Base-by-base conservation (phyloP, 2,797 vertebrate genomes). In the Rousettus madagascariensis region DNA sequence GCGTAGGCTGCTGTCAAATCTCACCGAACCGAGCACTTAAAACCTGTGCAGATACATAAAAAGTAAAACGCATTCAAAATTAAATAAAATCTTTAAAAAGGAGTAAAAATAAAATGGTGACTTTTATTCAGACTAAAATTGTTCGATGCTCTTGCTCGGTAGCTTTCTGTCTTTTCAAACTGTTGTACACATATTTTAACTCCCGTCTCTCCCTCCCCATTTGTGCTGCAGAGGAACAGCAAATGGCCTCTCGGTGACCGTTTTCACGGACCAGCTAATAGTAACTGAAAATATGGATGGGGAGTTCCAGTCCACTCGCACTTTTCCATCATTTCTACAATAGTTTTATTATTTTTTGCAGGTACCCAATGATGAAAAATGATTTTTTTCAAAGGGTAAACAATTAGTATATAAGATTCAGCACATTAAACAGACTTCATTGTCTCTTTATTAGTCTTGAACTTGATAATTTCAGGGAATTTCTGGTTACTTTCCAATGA, bases 401-500 rank as follows among this genome's bases (percentile, higher is more conserved):
- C 98, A 98, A 97, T 97, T 97, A 96, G 83, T 93, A 19, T 92
- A 74, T 96, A 94, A 96, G 95, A 96, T 97, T 97, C 78, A 96
- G 95, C 65, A 96, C 97, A 97, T 97, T 97, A 97, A 98, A 91
- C 89, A 95, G 84, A 75, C 80, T 71, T 57, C 36, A 97, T 36
- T 1, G 75, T 92, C 69, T 91, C 91, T 90, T 94, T 95, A 95
- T 89, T 97, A 57, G 94, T 84, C 28, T 36, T 92, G 88, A 97
- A 97, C 91, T 96, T 96, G 87, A 95, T 95, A 0, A 96, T 97
- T 98, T 97, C 96, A 96, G 95, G 78, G 97, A 98, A 98, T 95
- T 96, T 92, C 97, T 86, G 5, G 97, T 97, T 98, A 97, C 96
- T 98, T 98, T 98, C 97, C 98, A 98, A 98, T 98, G 98, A 98